Conservation (phyloP, 2,797 vertebrate genomes). For the Halcyon smyrnensis region DNA sequence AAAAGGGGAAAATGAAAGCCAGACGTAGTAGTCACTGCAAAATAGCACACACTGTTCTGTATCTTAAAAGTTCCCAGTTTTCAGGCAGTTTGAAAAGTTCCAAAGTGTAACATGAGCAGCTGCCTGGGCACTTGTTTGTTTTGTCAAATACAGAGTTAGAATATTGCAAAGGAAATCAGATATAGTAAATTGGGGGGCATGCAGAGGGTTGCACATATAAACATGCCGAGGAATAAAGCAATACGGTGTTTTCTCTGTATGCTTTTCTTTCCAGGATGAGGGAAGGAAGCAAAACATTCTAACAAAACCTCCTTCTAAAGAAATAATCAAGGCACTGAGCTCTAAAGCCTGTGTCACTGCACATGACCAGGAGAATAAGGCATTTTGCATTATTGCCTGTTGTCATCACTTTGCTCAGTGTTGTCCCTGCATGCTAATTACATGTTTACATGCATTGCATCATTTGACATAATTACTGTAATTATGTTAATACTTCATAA, state of each 20-base stretch:
- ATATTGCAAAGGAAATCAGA: constrained; percentile 42
- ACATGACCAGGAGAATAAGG: constrained; percentile 18
- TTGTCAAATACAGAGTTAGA: constrained; percentile 32
- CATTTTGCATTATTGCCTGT: constrained; percentile 38
- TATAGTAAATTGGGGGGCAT: neutral
- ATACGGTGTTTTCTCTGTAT: neutral
- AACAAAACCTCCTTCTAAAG: constrained; percentile 48
- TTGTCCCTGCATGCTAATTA: constrained; percentile 65
- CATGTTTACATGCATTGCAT: constrained; percentile 67
- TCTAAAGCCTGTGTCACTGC: constrained; percentile 5
- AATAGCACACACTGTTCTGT: neutral
- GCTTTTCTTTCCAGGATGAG: constrained; percentile 13
- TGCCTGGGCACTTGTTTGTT: constrained; percentile 57
- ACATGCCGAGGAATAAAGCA: neutral
- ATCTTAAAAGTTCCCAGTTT: constrained; percentile 23
- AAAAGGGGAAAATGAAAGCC: neutral
- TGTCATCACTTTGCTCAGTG: constrained; percentile 54
- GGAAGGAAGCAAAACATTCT: constrained; percentile 44
- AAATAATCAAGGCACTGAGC: constrained; percentile 47
- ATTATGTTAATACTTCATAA: constrained; percentile 67
- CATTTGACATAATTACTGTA: constrained; percentile 67
- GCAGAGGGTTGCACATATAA: neutral
- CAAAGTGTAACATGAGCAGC: constrained; percentile 14
- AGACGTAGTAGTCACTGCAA: neutral
- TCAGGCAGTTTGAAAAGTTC: constrained; percentile 41